A percentile compares a stretch with the other conserved stretches of the same genome.
Evolutionary conservation across 2,113 vertebrate genomes (phyloP).

Genomic region (Arizona elegans): DNA sequence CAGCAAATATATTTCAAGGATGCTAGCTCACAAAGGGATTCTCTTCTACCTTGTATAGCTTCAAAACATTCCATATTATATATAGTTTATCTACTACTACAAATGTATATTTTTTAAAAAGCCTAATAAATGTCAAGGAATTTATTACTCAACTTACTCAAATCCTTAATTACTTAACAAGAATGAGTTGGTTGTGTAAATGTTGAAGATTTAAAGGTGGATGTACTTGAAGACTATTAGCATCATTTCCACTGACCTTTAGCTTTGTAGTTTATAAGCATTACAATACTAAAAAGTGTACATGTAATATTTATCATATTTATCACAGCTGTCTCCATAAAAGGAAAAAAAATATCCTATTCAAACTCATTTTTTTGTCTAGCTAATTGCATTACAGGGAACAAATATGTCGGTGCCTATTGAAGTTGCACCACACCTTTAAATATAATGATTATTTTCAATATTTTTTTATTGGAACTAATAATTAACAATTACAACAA

Average conservation of each 20-base stretch:
- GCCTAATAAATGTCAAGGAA: neutral
- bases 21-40: neutral
- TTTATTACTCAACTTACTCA: neutral
- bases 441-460: neutral
- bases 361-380: neutral
- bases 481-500: neutral
- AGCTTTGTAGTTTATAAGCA: neutral
- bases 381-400: neutral
- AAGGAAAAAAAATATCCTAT: neutral
- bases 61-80: neutral
- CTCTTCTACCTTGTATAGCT: neutral
- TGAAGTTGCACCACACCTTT: neutral
- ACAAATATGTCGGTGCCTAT: neutral
- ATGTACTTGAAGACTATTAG: neutral
- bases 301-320: neutral
- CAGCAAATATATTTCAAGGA: neutral
- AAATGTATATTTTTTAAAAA: neutral
- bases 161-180: neutral
- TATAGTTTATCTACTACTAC: neutral
- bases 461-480: neutral
- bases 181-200: neutral
- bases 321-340: neutral
- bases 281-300: neutral
- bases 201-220: neutral
- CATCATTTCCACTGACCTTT: neutral